Conservation (phyloP, 2,888 invertebrate genomes). For the Pardosa pseudoannulata region DNA sequence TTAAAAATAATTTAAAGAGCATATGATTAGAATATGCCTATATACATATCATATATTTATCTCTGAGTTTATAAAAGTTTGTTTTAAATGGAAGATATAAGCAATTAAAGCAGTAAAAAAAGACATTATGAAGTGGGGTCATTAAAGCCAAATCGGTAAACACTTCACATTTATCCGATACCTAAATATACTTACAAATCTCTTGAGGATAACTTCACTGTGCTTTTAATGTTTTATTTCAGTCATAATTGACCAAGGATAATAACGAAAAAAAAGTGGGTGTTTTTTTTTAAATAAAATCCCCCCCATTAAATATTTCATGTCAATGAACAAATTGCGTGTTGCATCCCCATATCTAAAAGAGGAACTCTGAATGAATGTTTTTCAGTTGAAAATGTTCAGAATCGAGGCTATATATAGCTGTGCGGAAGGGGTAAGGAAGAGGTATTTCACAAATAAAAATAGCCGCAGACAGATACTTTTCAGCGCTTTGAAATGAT, state of each 20-base stretch:
- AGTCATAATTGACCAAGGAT: slow-evolving; percentile 13
- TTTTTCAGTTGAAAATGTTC: not conserved
- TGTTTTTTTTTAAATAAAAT: not conserved
- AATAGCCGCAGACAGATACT: not conserved
- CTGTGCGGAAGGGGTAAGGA: not conserved
- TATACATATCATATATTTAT: too few relatives aligned
- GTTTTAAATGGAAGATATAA: too few relatives aligned
- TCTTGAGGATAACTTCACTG: too few relatives aligned
- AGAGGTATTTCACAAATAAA: not conserved
- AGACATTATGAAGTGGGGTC: too few relatives aligned
- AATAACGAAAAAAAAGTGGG: not conserved
- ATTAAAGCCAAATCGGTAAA: too few relatives aligned
- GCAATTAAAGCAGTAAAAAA: too few relatives aligned
- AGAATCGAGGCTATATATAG: not conserved
- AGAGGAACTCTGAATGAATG: not conserved
- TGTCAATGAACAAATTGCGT: not conserved
- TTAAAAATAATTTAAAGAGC: too few relatives aligned
- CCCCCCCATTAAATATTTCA: slow-evolving; percentile 19
- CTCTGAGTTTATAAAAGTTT: too few relatives aligned
- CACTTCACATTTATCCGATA: too few relatives aligned
- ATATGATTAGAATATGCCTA: too few relatives aligned
- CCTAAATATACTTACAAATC: too few relatives aligned
- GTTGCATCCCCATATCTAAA: not conserved
- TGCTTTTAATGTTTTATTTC: not conserved
- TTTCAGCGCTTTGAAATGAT: slow-evolving; percentile 25